Evolutionary conservation across 2,797 vertebrate genomes (phyloP).

Genomic region (Halcyon leucocephala): DNA sequence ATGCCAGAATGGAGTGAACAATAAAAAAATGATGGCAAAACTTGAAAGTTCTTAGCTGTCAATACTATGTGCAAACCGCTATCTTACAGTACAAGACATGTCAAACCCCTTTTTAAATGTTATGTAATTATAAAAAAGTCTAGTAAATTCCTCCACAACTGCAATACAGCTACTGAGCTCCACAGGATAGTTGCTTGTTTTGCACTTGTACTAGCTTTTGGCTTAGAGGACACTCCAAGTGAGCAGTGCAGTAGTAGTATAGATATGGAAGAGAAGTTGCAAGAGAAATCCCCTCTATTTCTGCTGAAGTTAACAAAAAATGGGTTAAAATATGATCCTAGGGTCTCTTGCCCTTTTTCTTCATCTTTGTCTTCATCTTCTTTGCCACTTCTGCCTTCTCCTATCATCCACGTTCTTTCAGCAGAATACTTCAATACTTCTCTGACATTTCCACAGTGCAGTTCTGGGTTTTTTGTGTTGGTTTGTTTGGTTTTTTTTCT

Average conservation of each 20-base stretch:
- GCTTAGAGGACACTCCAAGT: not conserved
- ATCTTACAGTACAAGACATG: not conserved
- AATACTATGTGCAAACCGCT: not conserved
- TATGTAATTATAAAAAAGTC: not conserved
- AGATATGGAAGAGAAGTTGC: not conserved
- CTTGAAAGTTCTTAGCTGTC: not conserved
- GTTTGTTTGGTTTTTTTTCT: not conserved
- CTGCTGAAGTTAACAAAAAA: not conserved
- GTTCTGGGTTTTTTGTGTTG: not conserved
- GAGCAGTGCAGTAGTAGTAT: not conserved
- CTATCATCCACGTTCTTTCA: not conserved
- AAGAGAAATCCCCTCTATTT: not conserved
- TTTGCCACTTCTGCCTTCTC: not conserved
- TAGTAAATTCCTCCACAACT: not conserved
- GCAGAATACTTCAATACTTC: not conserved
- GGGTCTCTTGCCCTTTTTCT: not conserved
- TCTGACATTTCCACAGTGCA: not conserved
- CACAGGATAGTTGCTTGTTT: not conserved
- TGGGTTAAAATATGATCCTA: not conserved
- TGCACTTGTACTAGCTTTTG: not conserved
- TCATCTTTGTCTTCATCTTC: not conserved
- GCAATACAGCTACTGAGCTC: not conserved
- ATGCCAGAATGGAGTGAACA: not conserved
- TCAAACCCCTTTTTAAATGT: not conserved
- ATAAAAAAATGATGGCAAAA: not conserved